These are phyloP conservation scores for Leucoraja ocellata DNA, from an alignment of 2,797 vertebrate species.

Conservation along the genomic window DNA sequence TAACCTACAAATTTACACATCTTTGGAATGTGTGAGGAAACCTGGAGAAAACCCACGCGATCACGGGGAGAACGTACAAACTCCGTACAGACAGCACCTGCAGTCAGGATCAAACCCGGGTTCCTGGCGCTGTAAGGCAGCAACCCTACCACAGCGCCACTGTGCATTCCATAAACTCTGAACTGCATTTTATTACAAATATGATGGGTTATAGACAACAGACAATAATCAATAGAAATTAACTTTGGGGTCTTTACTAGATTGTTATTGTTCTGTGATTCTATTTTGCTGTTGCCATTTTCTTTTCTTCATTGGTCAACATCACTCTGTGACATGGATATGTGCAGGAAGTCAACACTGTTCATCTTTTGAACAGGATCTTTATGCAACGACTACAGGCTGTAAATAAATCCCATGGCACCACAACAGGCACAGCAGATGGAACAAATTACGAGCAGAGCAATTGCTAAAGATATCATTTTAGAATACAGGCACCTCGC, in stretches of 20 bases:
- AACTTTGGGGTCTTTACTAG: neutral
- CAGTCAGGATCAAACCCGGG: too few relatives aligned
- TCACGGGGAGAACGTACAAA: too few relatives aligned
- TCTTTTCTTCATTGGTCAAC: neutral
- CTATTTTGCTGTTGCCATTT: neutral
- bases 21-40: too few relatives aligned
- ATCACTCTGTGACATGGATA: neutral
- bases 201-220: neutral
- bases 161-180: neutral
- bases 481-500: neutral
- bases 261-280: neutral
- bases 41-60: too few relatives aligned
- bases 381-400: neutral
- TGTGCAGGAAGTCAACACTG: neutral
- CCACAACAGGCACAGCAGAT: neutral
- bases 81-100: too few relatives aligned
- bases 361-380: neutral
- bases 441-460: neutral
- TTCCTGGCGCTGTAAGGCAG: too few relatives aligned
- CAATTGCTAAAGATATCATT: neutral
- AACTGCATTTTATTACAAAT: neutral
- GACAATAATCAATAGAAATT: neutral
- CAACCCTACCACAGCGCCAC: too few relatives aligned
- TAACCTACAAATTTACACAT: too few relatives aligned
- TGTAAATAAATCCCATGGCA: conserved; percentile 17